Conservation (phyloP, 2,113 vertebrate genomes). For the Crotalus horridus region DNA sequence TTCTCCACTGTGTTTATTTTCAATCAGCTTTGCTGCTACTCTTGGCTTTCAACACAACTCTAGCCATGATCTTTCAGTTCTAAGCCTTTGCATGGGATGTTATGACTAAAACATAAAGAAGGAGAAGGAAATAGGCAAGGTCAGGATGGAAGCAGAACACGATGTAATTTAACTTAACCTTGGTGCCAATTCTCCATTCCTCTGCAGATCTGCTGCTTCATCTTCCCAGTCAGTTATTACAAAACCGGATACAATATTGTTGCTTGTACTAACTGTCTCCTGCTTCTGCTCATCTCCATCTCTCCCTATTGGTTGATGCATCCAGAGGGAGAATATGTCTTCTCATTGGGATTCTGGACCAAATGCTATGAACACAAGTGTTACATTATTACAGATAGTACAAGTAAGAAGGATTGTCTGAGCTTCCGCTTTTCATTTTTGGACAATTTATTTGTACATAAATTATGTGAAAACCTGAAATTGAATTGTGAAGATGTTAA, state of each 20-base stretch:
- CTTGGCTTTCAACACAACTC: neutral
- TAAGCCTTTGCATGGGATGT: neutral
- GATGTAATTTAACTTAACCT: neutral
- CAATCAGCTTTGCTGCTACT: neutral
- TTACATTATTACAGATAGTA: neutral
- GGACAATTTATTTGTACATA: neutral
- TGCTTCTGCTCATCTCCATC: neutral
- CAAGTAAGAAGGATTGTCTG: neutral
- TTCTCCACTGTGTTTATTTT: neutral
- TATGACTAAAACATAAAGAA: neutral
- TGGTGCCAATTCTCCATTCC: neutral
- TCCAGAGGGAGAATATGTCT: neutral
- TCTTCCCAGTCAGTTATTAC: neutral
- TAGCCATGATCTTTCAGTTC: neutral
- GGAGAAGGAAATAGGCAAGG: neutral
- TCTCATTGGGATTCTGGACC: neutral
- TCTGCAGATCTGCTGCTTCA: neutral
- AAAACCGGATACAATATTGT: neutral
- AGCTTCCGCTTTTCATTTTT: neutral
- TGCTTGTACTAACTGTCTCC: neutral
- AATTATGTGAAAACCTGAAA: neutral
- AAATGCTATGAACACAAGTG: neutral
- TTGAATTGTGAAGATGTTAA: neutral
- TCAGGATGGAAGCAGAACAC: neutral
- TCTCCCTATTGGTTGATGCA: neutral